Evolutionary conservation across 2,797 vertebrate genomes (phyloP), one percentile per base, ranked within the genome.

Genomic region (Alectoris magna): DNA sequence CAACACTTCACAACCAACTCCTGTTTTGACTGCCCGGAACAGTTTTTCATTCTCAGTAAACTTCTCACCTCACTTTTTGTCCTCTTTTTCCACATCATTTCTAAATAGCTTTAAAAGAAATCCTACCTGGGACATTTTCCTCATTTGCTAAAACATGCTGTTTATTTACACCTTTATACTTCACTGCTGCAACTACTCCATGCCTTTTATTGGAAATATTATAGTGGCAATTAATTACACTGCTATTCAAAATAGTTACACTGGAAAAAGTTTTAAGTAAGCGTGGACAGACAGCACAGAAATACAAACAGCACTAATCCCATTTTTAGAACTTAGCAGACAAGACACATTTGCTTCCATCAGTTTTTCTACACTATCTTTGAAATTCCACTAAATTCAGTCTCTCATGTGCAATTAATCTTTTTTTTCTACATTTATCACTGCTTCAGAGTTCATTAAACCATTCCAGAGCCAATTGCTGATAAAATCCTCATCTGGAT

Each of bases 401-500:
- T 79, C 43, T 91, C 71, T 77, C 48, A 34, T 4, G 1, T 31
- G 18, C 80, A 72, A 70, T 67, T 14, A 4, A 55, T 38, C 7
- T 31, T 64, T 38, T 39, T 70, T 64, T 14, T 15, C 14, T 59
- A 14, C 39, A 60, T 11, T 12, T 60, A 70, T 76, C 59, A 71
- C 48, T 23, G 58, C 63, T 94, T 93, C 71, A 64, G 91, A 91
- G 87, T 95, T 96, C 62, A 88, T 90, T 86, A 91, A 84, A 70
- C 17, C 79, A 58, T 90, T 86, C 64, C 44, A 73, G 79, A 90
- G 76, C 75, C 82, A 64, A 70, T 6, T 24, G 44, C 70, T 90
- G 85, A 76, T 88, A 86, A 93, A 95, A 90, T 68, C 77, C 67
- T 96, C 91, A 88, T 93, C 91, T 86, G 79, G 74, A 75, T 73